Conservation (phyloP, 1,140 invertebrate species). For the Orchesella cincta region DNA sequence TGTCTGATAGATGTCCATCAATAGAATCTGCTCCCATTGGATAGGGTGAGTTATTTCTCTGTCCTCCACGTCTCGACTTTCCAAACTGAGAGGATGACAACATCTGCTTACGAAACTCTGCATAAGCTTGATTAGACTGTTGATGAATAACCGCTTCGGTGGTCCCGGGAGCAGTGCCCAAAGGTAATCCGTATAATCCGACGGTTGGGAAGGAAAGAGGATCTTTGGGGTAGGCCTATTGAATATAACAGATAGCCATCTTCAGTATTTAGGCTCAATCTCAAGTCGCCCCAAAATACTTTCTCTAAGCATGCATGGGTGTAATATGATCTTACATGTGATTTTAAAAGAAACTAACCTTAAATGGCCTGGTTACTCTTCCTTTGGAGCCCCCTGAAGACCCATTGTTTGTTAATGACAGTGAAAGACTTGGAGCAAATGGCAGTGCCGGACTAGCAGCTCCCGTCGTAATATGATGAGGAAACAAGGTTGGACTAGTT, state of each 20-base stretch:
- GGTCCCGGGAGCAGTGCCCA: constrained; percentile 55
- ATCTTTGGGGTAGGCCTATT: constrained; percentile 71
- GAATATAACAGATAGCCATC: constrained; percentile 29
- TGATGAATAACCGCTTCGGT: constrained; percentile 49
- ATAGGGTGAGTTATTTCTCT: constrained; percentile 26
- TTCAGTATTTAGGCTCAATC: no score
- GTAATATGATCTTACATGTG: not conserved
- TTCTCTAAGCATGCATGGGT: not conserved
- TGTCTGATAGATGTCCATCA: constrained; percentile 3
- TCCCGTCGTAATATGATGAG: not conserved
- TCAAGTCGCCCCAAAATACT: constrained; percentile 6
- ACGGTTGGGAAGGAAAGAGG: constrained; percentile 63
- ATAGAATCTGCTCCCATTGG: not conserved
- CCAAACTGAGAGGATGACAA: constrained; percentile 63
- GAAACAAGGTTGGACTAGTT: constrained; percentile 32
- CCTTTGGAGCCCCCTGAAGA: constrained; percentile 28
- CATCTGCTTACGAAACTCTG: constrained; percentile 67
- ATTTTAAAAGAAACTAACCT: constrained; percentile 35
- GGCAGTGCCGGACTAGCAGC: not conserved
- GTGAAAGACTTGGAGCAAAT: constrained; percentile 2
- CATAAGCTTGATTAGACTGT: constrained; percentile 59
- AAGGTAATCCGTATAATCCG: constrained; percentile 51
- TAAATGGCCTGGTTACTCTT: constrained; percentile 45
- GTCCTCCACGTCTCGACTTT: constrained; percentile 58
- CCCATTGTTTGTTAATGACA: not conserved